Conservation (phyloP, 2,113 vertebrate genomes). For the Speoplatyrhinus poulsoni region DNA sequence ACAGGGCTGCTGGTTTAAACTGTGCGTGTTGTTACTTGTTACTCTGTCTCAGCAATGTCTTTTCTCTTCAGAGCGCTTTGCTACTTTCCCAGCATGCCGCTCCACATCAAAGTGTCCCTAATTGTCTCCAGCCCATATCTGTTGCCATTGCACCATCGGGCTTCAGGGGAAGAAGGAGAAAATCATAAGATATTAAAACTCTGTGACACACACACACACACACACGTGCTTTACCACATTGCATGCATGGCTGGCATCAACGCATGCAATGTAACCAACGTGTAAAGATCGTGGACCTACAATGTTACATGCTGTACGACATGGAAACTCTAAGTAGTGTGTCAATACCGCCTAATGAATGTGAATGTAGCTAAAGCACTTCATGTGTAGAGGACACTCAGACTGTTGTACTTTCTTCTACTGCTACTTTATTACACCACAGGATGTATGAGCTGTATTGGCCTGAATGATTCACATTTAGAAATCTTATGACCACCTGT, state of each 20-base stretch:
- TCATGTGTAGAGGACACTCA: slow-evolving; percentile 29
- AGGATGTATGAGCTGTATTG: slow-evolving; percentile 5
- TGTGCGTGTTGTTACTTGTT: background rate
- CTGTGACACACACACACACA: background rate
- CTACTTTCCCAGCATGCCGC: slow-evolving; percentile 9
- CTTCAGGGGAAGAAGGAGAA: slow-evolving; percentile 40
- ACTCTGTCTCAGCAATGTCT: background rate
- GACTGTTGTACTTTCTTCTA: slow-evolving; percentile 32
- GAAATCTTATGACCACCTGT: too few relatives aligned
- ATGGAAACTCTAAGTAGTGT: slow-evolving; percentile 60
- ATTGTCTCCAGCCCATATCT: background rate
- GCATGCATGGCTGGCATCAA: slow-evolving; percentile 21
- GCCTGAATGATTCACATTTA: background rate
- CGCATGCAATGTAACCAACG: slow-evolving; percentile 52
- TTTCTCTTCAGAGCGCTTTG: background rate
- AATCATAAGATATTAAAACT: slow-evolving; percentile 11
- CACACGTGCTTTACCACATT: too few relatives aligned
- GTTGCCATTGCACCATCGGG: slow-evolving; percentile 20
- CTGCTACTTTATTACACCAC: slow-evolving; percentile 11
- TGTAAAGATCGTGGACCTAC: slow-evolving; percentile 53
- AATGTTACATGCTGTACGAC: slow-evolving; percentile 38
- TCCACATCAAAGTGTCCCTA: slow-evolving; percentile 14
- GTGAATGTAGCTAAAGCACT: slow-evolving; percentile 56
- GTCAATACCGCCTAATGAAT: slow-evolving; percentile 68
- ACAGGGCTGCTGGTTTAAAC: background rate